phyloP scores from a whole-genome alignment of 2,888 invertebrate genomes.

The Auanema sp. region DNA sequence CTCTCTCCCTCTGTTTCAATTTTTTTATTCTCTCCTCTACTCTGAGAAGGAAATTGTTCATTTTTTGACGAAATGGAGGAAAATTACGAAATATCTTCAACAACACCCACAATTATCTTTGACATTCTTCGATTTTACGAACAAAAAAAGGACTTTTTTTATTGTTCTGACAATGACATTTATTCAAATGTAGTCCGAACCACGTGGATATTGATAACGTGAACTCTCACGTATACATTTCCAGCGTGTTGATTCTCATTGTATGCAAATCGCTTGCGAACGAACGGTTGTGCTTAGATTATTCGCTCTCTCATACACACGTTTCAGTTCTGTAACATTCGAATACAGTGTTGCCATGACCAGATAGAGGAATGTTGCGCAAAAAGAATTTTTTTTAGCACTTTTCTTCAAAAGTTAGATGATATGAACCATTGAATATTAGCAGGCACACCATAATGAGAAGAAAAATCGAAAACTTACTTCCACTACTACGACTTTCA shows the following conservation, averaged over 20 bases:
- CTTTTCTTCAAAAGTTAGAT: not conserved
- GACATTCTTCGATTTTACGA: not conserved
- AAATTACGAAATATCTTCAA: no score
- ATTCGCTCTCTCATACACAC: no score
- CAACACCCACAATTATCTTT: not conserved
- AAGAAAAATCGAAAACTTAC: not conserved
- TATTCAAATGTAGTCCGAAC: not conserved
- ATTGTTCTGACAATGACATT: not conserved
- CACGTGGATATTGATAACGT: not conserved
- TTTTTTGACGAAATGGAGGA: no score
- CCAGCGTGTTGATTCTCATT: no score
- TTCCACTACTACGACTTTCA: not conserved
- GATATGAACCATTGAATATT: not conserved
- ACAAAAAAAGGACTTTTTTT: conserved; percentile 1
- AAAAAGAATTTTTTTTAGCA: not conserved
- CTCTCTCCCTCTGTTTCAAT: no score
- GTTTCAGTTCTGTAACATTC: not conserved
- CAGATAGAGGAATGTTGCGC: no score
- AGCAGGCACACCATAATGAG: not conserved
- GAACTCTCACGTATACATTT: no score
- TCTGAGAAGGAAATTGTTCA: no score
- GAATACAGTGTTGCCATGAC: no score
- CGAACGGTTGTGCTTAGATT: no score
- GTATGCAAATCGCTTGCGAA: no score
- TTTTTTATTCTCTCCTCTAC: no score